Evolutionary conservation across 2,888 invertebrate species (phyloP), one percentile per base, ranked within the genome.

Genomic region (Tyria jacobaeae): DNA sequence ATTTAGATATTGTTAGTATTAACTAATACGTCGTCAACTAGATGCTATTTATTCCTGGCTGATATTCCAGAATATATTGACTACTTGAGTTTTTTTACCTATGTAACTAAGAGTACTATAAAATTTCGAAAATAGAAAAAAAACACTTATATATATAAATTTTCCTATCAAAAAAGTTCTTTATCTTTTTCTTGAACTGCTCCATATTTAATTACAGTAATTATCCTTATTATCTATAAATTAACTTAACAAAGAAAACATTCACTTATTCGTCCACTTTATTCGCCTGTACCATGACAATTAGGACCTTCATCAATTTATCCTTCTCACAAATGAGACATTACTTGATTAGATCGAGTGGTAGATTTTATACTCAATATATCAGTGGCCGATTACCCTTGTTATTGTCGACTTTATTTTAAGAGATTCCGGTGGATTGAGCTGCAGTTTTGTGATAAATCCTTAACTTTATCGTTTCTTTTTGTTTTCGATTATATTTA

Each of bases 331-430:
- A 75, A 74, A 77, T 15, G 39, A n/a, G 48, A 58, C 60, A 71
- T 75, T 70, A 70, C 57, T 25, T 47, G 75, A 77, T 76, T 67
- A 70, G 75, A 66, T 69, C 50, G 60, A 64, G 57, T 62, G 62
- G 53, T 61, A 60, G 47, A 65, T 70, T 66, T 67, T 68, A 68
- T 70, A 70, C 67, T 70, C 58, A 60, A 25, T 49, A 57, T 48
- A 50, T 64, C n/a, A 51, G 70, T 61, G 61, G 55, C 15, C 53
- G 62, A 75, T 66, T 61, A 48, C 34, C 37, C 6, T 17, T 54
- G 27, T 35, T 55, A 34, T 34, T 25, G 53, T 35, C 10, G 25
- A 41, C 10, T 39, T 21, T 49, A 52, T 12, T n/a, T 3, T 6
- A 21, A 14, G 21, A 34, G 51, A n/a, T 14, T 51, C n/a, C n/a